A percentile compares a stretch with the other conserved stretches of the same genome.
These are phyloP conservation scores for Petrocephalus schoutedeni DNA, from an alignment of 2,797 vertebrate species.

Conservation along the genomic window DNA sequence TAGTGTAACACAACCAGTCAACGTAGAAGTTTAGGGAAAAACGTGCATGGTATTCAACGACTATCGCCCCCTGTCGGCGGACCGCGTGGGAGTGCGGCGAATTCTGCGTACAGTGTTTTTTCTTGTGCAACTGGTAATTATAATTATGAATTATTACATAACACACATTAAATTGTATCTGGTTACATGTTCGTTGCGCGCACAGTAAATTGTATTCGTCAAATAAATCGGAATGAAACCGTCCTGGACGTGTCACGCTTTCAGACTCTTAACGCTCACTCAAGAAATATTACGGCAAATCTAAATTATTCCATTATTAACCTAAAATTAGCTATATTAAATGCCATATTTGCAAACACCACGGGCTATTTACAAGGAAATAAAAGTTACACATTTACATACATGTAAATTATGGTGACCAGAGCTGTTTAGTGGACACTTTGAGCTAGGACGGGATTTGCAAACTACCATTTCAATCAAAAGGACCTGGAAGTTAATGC, in stretches of 20 bases:
- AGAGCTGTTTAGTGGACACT: no score
- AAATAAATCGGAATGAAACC: background rate
- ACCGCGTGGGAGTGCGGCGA: background rate
- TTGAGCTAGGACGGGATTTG: no score
- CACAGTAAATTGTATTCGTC: background rate
- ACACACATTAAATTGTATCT: background rate
- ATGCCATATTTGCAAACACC: no score
- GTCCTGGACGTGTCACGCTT: background rate
- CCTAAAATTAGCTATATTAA: no score
- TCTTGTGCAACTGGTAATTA: background rate
- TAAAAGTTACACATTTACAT: no score
- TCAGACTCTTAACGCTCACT: no score
- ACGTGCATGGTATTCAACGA: background rate
- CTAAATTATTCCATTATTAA: no score
- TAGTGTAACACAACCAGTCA: constrained; percentile 18
- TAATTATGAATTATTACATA: background rate
- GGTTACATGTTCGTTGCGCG: background rate
- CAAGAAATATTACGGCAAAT: no score
- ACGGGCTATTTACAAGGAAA: no score
- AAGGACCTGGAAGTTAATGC: no score
- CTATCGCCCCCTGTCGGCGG: background rate
- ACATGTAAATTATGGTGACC: no score
- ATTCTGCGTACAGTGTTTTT: background rate
- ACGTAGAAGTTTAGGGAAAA: background rate
- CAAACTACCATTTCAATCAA: no score